Evolutionary conservation across 1,140 invertebrate species (phyloP).

Genomic region (Drosophila sp.): DNA sequence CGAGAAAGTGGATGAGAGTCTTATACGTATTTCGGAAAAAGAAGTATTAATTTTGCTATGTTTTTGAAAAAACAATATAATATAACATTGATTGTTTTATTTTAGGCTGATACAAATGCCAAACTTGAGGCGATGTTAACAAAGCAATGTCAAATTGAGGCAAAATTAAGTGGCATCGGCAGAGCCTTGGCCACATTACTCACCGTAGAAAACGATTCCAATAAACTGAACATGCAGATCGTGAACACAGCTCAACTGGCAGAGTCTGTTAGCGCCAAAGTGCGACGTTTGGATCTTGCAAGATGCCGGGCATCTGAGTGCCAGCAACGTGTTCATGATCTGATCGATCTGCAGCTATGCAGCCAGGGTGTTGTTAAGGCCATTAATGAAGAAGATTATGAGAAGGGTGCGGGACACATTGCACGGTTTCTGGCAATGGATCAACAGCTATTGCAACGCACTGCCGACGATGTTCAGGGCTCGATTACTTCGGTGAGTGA

Average conservation of each 20-base stretch:
- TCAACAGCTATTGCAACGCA: slow-evolving; percentile 92
- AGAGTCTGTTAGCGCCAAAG: slow-evolving; percentile 98
- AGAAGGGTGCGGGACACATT: slow-evolving; percentile 97
- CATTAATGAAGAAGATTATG: slow-evolving; percentile 94
- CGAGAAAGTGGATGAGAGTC: slow-evolving; percentile 59
- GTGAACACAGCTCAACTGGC: slow-evolving; percentile 95
- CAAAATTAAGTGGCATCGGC: slow-evolving; percentile 86
- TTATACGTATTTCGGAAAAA: slow-evolving; percentile 58
- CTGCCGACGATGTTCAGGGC: slow-evolving; percentile 90
- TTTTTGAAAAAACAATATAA: slow-evolving; percentile 6
- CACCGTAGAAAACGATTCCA: slow-evolving; percentile 88
- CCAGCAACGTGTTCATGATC: slow-evolving; percentile 97
- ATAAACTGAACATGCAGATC: slow-evolving; percentile 92
- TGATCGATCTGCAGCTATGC: slow-evolving; percentile 97
- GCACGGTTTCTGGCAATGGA: slow-evolving; percentile 98
- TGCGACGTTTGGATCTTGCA: slow-evolving; percentile 96
- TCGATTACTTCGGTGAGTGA: slow-evolving; percentile 81
- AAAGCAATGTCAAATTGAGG: slow-evolving; percentile 86
- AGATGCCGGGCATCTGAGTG: slow-evolving; percentile 97
- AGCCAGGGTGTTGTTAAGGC: slow-evolving; percentile 97
- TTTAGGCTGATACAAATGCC: slow-evolving; percentile 85
- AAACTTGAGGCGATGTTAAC: slow-evolving; percentile 86
- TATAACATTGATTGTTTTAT: not conserved
- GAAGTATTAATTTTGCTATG: slow-evolving; percentile 42
- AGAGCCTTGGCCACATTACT: slow-evolving; percentile 87